Evolutionary conservation across 2,113 vertebrate genomes (phyloP).

Genomic region (Cololabis saira): DNA sequence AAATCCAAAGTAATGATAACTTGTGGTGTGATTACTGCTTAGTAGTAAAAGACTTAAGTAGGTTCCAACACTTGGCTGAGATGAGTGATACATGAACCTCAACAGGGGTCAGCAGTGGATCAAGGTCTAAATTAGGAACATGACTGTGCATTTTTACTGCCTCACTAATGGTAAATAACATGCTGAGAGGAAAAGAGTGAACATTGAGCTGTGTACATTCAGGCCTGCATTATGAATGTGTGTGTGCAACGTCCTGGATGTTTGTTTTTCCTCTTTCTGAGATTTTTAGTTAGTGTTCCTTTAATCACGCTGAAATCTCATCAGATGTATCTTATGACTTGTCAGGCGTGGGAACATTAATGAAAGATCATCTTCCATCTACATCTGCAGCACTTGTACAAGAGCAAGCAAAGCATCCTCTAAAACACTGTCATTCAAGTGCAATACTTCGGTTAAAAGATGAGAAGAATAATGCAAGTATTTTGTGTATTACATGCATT

Average conservation of each 20-base stretch:
- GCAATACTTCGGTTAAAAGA: no score
- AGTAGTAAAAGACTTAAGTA: neutral
- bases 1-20: neutral
- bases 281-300: no score
- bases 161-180: neutral
- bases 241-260: no score
- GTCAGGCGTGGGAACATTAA: neutral
- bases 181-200: neutral
- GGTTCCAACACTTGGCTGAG: slow-evolving; percentile 10
- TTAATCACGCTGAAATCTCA: no score
- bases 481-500: no score
- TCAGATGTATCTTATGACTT: neutral
- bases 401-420: no score
- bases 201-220: no score
- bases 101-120: slow-evolving; percentile 21
- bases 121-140: slow-evolving; percentile 47
- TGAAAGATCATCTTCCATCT: neutral
- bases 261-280: no score
- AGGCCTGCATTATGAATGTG: no score
- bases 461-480: no score
- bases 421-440: no score
- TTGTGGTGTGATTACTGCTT: neutral
- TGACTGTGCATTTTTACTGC: slow-evolving; percentile 28
- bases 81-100: slow-evolving; percentile 50
- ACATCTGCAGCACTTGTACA: neutral